phyloP scores from a whole-genome alignment of 2,888 invertebrate genomes.

The Opisthograptis luteolata region DNA sequence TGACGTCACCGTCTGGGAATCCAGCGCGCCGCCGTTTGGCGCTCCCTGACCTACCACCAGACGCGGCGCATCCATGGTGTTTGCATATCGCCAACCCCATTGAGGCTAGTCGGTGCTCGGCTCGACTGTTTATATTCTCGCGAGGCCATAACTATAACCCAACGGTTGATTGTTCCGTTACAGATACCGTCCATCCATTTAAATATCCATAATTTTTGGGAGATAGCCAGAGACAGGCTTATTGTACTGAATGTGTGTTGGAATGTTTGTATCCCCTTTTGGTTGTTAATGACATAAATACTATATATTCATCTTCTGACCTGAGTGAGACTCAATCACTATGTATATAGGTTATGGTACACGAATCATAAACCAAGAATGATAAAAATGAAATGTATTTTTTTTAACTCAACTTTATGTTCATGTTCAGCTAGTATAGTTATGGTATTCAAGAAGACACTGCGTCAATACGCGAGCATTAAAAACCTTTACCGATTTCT shows the following conservation, averaged over 20 bases:
- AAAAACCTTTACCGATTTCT: too few relatives aligned
- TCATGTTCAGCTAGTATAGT: too few relatives aligned
- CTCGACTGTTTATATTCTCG: slow-evolving; percentile 28
- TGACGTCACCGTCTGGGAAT: slow-evolving; percentile 83
- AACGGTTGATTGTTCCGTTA: slow-evolving; percentile 21
- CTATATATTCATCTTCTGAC: not conserved
- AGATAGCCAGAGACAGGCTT: slow-evolving; percentile 29
- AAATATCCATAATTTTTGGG: slow-evolving; percentile 29
- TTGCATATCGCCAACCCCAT: slow-evolving; percentile 33
- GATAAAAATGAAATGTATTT: too few relatives aligned
- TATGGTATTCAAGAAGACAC: too few relatives aligned
- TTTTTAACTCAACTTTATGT: too few relatives aligned
- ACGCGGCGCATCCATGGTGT: slow-evolving; percentile 48
- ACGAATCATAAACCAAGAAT: too few relatives aligned
- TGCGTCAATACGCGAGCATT: too few relatives aligned
- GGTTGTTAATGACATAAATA: not conserved
- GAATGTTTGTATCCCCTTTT: not conserved
- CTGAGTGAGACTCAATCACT: too few relatives aligned
- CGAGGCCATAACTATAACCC: slow-evolving; percentile 16
- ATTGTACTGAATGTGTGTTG: not conserved
- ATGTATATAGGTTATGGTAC: too few relatives aligned
- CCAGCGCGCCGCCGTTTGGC: slow-evolving; percentile 62
- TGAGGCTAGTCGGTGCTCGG: slow-evolving; percentile 8
- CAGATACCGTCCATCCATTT: slow-evolving; percentile 10
- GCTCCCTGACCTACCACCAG: slow-evolving; percentile 81